A percentile compares a stretch with the other conserved stretches of the same genome.
Evolutionary conservation across 2,113 vertebrate genomes (phyloP).

Genomic region (human): DNA sequence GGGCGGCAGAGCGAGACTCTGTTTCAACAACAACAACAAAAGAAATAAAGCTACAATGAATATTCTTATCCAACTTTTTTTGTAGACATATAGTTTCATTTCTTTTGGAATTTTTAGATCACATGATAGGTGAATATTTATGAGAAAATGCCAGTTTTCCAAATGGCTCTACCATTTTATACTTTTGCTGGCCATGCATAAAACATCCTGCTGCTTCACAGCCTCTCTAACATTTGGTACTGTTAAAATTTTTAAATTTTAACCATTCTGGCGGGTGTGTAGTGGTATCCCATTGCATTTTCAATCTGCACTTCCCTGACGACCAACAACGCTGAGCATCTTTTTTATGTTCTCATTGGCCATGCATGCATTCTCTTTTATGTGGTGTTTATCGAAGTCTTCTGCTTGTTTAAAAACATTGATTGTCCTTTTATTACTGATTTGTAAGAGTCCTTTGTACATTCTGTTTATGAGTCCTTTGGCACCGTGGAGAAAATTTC

Average conservation of each 20-base stretch:
- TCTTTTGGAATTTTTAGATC: conserved; percentile 19
- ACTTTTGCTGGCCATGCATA: neutral
- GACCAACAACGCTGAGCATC: neutral
- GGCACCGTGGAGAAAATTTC: neutral
- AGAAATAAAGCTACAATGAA: neutral
- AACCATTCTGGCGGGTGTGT: neutral
- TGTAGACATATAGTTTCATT: neutral
- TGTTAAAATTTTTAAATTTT: neutral
- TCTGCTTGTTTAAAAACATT: neutral
- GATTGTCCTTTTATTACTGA: neutral
- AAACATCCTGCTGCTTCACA: neutral
- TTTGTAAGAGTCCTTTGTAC: neutral
- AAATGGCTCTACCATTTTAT: neutral
- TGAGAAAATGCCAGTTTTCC: conserved; percentile 27
- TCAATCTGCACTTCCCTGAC: conserved; percentile 12
- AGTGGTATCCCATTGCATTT: neutral
- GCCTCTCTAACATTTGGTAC: neutral
- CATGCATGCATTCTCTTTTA: neutral
- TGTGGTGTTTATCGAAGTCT: neutral
- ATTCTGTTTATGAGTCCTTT: neutral
- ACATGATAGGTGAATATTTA: neutral
- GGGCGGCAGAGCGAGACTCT: too few species aligned
- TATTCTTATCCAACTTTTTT: neutral
- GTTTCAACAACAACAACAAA: too few species aligned
- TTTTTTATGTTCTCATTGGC: neutral